Conservation (phyloP, 2,797 vertebrate species). For the Squalus acanthias region DNA sequence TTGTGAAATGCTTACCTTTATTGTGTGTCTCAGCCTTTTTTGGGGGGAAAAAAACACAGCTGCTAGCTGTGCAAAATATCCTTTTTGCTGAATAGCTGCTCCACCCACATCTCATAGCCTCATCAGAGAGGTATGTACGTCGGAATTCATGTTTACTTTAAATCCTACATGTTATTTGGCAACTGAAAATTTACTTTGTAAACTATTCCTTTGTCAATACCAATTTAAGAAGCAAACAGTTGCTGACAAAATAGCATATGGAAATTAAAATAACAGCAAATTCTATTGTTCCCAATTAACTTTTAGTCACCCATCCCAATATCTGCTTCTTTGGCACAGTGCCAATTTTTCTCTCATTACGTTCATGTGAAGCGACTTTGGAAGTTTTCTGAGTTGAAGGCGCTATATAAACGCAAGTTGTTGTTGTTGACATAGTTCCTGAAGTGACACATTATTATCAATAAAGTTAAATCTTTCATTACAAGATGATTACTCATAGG, state of each 20-base stretch:
- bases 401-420: background rate
- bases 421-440: background rate
- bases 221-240: no score
- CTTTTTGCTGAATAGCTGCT: conserved; percentile 47
- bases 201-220: background rate
- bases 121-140: conserved; percentile 49
- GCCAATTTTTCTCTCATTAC: background rate
- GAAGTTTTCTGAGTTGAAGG: background rate
- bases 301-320: background rate
- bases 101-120: conserved; percentile 49
- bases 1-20: background rate
- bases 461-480: background rate
- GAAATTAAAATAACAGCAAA: conserved; percentile 2
- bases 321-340: background rate
- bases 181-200: background rate
- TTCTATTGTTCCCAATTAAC: background rate
- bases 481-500: background rate
- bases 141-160: conserved; percentile 18
- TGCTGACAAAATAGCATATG: no score
- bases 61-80: conserved; percentile 45
- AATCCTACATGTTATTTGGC: background rate
- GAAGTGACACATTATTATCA: background rate
- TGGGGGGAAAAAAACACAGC: background rate
- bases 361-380: background rate
- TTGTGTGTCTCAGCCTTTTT: background rate